Evolutionary conservation across 2,113 vertebrate genomes (phyloP), one percentile per base, ranked within the genome.

Genomic region (Corydoras maculifer): DNA sequence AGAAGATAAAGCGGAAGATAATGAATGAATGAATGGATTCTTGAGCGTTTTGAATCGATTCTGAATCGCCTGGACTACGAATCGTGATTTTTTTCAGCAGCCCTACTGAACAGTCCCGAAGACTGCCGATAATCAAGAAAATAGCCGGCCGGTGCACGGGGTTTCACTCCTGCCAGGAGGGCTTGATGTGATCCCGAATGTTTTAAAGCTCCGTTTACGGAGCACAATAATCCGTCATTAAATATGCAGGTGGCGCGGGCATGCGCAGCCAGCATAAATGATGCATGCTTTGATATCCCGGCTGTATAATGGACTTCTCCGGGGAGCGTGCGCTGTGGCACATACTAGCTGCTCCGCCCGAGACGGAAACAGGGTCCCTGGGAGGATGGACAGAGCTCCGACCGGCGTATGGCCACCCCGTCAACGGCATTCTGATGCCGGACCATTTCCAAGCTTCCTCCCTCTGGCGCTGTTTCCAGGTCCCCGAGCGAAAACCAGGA

Each of bases 161-260:
- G 35, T 2, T 2, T 43, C 35, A 5, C 35, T 43, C 35, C 7
- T 2, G 35, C 4, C 35, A 43, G 35, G 35, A 80, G 86, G 71
- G 86, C 92, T 94, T 92, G 88, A 93, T 92, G 91, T 88, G 85
- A 88, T 88, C 91, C 91, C 88, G 35, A 93, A 93, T 92, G 92
- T 92, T 83, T 92, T 88, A 85, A 91, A 88, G 87, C 81, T 84
- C 84, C 91, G 91, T 93, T 93, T 94, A 93, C 93, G 87, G 93
- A 94, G 92, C 86, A 87, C 85, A 93, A 94, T 95, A 92, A 94
- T 93, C 91, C 84, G 86, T 92, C 90, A 94, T 95, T 95, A 94
- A 93, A 92, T 91, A 95, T 94, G 92, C 90, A 94, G 90, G 88
- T 86, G 88, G 87, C 72, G 84, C 85, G 84, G 87, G 84, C 83